Percentiles rank a stretch among this genome's conserved stretches.
Evolutionary conservation across 2,888 invertebrate species (phyloP).

Genomic region (Adelognathus sp.): DNA sequence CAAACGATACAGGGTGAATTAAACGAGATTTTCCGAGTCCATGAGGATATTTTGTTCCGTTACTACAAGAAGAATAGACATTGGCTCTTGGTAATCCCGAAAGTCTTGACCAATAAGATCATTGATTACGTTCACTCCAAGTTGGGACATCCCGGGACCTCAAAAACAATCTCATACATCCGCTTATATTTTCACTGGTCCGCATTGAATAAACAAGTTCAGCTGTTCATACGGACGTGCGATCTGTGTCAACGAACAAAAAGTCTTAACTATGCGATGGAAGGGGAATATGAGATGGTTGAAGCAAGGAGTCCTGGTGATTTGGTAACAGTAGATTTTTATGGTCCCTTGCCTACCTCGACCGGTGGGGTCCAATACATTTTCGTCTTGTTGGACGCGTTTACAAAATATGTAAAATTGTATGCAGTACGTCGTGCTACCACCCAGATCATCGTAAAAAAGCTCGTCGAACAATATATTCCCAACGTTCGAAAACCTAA

Average conservation of each 20-base stretch:
- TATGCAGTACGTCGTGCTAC: conserved; percentile 8
- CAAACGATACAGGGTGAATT: too few species aligned
- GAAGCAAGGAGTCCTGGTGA: background rate
- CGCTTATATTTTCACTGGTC: background rate
- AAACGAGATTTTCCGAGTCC: background rate
- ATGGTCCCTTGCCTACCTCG: conserved; percentile 46
- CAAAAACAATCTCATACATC: background rate
- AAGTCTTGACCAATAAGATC: background rate
- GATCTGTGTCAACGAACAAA: background rate
- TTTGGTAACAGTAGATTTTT: conserved; percentile 43
- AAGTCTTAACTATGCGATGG: background rate
- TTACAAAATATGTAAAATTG: conserved; percentile 17
- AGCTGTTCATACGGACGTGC: background rate
- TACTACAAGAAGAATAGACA: background rate
- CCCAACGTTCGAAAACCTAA: background rate
- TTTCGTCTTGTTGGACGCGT: conserved; percentile 30
- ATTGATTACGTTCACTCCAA: background rate
- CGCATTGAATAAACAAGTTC: background rate
- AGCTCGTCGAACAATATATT: conserved; percentile 1
- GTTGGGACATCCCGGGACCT: conserved; percentile 2
- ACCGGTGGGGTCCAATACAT: conserved; percentile 48
- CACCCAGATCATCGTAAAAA: background rate
- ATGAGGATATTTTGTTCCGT: background rate
- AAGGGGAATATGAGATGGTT: background rate
- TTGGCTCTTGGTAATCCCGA: background rate